Evolutionary conservation across 30 jellyfish, hydroid and myxozoan species (phyloP), one percentile per base, ranked within the genome.

Genomic region (Hydractinia symbiolongicarpus): DNA sequence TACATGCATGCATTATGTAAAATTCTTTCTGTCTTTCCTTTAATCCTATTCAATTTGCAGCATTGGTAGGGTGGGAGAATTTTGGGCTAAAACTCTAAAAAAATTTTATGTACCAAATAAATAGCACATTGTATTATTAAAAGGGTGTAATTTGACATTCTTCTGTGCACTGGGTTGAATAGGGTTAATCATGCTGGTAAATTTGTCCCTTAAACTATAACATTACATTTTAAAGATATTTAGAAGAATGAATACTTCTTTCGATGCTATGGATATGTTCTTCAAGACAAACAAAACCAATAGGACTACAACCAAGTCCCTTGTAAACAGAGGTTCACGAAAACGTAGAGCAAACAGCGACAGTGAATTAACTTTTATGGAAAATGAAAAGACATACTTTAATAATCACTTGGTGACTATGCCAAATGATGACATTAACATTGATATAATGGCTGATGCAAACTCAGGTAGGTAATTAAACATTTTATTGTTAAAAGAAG

Each of bases 291-390:
- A 51, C 40, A 44, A 51, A 6, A n/a, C 74, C 52, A 64, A 13
- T 64, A 30, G 44, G 44, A 30, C 44, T 30, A 30, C 44, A 1
- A 30, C 44, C 1, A 64, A 64, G 40, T 64, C 74, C 74, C 9
- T 51, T n/a, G 40, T 44, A 4, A 64, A 51, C 14, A 66, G 61
- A 49, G 68, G 68, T 5, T 30, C 44, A 30, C 75, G 85, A 49
- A 77, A 77, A 55, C 80, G 85, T 54, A 49, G 85, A 15, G 73
- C 85, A 9, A 77, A 77, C 44, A 77, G 85, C 60, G 85, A 77
- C 74, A 77, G 85, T 55, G 85, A 77, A 49, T 56, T 77, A 44
- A 30, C 80, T 71, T 64, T 64, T 13, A 64, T 64, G 74, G 74
- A 64, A 44, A 51, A 64, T 13, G 74, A 51, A 7, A 64, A 64